Conservation (phyloP, 2,113 vertebrate species). For the Tamias sibiricus region DNA sequence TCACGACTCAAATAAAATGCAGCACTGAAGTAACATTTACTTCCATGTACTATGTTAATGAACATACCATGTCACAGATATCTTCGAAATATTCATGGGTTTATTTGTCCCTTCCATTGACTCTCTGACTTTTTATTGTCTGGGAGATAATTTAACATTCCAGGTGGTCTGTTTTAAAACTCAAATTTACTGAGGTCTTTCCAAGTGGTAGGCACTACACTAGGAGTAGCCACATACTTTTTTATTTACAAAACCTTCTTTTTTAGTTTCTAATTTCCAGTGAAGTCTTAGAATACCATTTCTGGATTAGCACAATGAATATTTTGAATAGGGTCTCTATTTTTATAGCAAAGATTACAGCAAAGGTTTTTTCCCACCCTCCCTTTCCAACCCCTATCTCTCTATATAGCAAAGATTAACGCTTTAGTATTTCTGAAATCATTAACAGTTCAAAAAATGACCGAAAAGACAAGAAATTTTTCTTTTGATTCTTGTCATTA, state of each 20-base stretch:
- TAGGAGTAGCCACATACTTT: not conserved
- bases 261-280: constrained; percentile 22
- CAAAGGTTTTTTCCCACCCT: not conserved
- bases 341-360: not conserved
- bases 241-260: not conserved
- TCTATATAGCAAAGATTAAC: not conserved
- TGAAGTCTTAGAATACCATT: constrained; percentile 24
- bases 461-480: not conserved
- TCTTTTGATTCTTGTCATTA: constrained; percentile 37
- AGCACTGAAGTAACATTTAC: not conserved
- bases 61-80: not conserved
- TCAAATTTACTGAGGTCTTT: constrained; percentile 13
- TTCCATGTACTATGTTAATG: not conserved
- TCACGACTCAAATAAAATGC: constrained; percentile 17
- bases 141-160: not conserved
- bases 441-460: constrained; percentile 43
- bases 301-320: not conserved
- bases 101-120: not conserved
- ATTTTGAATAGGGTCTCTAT: not conserved
- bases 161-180: not conserved
- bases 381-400: not conserved
- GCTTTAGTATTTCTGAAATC: constrained; percentile 18
- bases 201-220: constrained; percentile 65
- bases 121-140: not conserved
- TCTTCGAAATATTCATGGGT: not conserved